Percentiles rank a stretch among this genome's conserved stretches.
Conservation (phyloP, 2,888 invertebrate species). For the Nowickia ferox region DNA sequence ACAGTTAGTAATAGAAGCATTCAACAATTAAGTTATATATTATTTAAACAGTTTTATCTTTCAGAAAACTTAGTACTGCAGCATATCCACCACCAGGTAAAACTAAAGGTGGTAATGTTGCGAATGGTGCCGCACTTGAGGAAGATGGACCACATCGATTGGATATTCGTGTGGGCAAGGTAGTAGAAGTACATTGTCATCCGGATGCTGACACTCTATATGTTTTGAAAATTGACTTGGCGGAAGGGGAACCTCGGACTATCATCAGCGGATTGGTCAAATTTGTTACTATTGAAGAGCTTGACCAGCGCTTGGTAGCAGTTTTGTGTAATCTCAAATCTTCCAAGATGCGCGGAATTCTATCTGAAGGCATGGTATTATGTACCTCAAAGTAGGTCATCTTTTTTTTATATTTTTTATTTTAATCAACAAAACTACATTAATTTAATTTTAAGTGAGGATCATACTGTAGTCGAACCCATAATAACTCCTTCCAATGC, state of each 20-base stretch:
- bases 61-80: slow-evolving; percentile 87
- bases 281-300: slow-evolving; percentile 94
- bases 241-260: slow-evolving; percentile 88
- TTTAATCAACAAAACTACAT: background rate
- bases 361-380: slow-evolving; percentile 96
- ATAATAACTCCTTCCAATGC: slow-evolving; percentile 90
- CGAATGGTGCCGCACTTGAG: slow-evolving; percentile 77
- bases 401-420: background rate
- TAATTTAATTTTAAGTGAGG: slow-evolving; percentile 84
- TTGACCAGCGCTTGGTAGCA: slow-evolving; percentile 94
- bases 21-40: background rate
- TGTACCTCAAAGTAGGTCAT: slow-evolving; percentile 90
- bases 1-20: slow-evolving; percentile 82
- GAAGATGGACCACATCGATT: slow-evolving; percentile 89
- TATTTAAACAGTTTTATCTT: background rate
- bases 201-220: slow-evolving; percentile 96
- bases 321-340: slow-evolving; percentile 98
- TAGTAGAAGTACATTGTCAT: slow-evolving; percentile 92
- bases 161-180: slow-evolving; percentile 94
- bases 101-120: slow-evolving; percentile 82
- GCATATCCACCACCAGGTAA: slow-evolving; percentile 93
- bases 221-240: slow-evolving; percentile 95
- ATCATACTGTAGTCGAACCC: slow-evolving; percentile 93
- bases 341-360: slow-evolving; percentile 96
- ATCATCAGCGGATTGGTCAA: slow-evolving; percentile 96